Base-by-base conservation (phyloP, 2,797 vertebrate genomes). In the Cirrhinus molitorella region DNA sequence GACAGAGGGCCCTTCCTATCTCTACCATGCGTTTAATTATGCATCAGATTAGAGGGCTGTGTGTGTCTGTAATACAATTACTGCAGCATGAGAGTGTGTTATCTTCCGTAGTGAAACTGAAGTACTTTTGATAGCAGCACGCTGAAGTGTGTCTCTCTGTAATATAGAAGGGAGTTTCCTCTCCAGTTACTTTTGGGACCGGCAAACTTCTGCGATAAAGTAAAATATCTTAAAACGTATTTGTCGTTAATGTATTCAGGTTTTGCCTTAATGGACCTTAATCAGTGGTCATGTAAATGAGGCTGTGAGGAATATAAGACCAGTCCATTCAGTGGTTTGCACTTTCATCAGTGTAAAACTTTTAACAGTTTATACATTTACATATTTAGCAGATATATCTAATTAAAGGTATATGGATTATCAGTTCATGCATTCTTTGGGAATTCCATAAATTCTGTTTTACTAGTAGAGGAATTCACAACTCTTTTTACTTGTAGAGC, bases 51-150 rank as follows among this genome's bases (percentile, higher is more conserved):
- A 67, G 66, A 75, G 25, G 63, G 37, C 17, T 77, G 83, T 83
- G 76, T 85, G 80, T 79, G 85, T 76, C 43, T 53, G 79, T 57
- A 59, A 49, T 70, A 51, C 61, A 72, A 79, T 87, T 83, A 83
- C 63, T 76, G 25, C 76, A 51, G 59, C 45, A 45, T 71, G 70
- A 76, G 74, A 76, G 71, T 85, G 40, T 53, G 86, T 61, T 78
- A 83, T 87, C 85, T 81, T 78, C 21, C 4, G 53, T 85, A 75
- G 72, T 88, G 87, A 88, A 88, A 88, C 76, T 75, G 61, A 79
- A 87, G 85, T 77, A 68, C 51, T 74, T 79, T 47, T 83, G 80
- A 83, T 85, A 37, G 71, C 51, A 40, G 67, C 80, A 75, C 17
- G 34, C 72, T 71, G 77, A 80, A n/a, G n/a, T 55, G 59, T 81